Evolutionary conservation across 2,797 vertebrate genomes (phyloP), one percentile per base, ranked within the genome.

Genomic region (Periophthalmus magnuspinnatus): DNA sequence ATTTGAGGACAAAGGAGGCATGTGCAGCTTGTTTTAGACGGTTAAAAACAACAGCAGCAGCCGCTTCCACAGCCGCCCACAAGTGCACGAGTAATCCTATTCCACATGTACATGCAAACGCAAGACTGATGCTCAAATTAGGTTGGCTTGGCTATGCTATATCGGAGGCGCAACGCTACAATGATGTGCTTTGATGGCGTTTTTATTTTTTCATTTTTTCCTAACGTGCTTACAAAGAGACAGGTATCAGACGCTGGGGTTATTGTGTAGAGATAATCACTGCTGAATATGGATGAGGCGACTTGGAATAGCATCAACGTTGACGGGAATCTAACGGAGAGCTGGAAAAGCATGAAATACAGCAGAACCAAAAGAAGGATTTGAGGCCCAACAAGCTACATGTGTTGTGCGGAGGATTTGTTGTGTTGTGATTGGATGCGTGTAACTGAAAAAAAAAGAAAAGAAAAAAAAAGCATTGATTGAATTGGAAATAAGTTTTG

Each of bases 111-210:
- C 54, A 56, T 21, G 56, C 65, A 56, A 67, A 41, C 34, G 58
- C 55, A 17, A 36, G 52, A 36, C 17, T 17, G 65, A 34, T 57
- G 52, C 72, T 36, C 71, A 72, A 83, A 85, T 86, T 80, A 87
- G 84, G 54, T 67, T 19, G 65, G 34, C 78, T 77, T 14, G 82
- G 83, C 82, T 82, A 86, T 63, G 79, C 77, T 81, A 65, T 69
- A 77, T 84, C 78, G 69, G 70, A 77, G 74, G 81, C 70, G 36
- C 75, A 14, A 69, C 1, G 68, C 74, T 11, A 47, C 5, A 67
- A 81, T 71, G 77, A 83, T 78, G 61, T 65, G 32, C 84, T 90
- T 83, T 85, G 86, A 86, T 89, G 63, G n/a, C 65, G 48, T 74
- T 72, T 65, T 63, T n/a, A n/a, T 63, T 61, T 36, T 36, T 36